Evolutionary conservation across 2,888 invertebrate species (phyloP), one percentile per base, ranked within the genome.

Genomic region (Epiperipatus broadwayi): DNA sequence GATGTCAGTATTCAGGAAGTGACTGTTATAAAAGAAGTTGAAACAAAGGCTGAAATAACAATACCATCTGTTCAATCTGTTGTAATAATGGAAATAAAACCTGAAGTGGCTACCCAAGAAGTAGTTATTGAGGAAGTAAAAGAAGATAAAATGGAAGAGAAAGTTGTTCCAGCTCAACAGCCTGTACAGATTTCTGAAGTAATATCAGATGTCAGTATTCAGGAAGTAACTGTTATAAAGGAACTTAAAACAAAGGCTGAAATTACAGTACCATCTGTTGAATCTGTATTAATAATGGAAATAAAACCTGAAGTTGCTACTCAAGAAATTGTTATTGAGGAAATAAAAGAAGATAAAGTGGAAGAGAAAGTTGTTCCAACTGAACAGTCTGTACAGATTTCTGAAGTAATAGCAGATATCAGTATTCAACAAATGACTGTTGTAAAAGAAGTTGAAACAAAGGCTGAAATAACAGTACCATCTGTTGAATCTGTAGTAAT

Each of bases 131-230:
- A 32, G 15, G 19, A 32, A 32, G 18, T 19, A 1, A 18, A 32
- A 2, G 32, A 32, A 2, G n/a, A n/a, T n/a, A 32, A 32, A 3
- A 43, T 38, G 18, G 43, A 43, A 12, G 39, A 34, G 2, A 25
- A 29, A 16, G 39, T 30, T 28, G 12, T 42, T 7, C 35, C 39
- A 5, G 39, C 25, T 14, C 35, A 42, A 5, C 37, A 43, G 20
- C 43, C 42, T 34, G 32, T 44, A n/a, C 37, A 42, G 29, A 33
- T 44, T 7, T 41, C 41, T 14, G 41, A 44, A 39, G 15, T 2
- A 19, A 18, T 3, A 32, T 32, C 1, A 18, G 15, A n/a, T n/a
- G n/a, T n/a, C n/a, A n/a, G n/a, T n/a, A n/a, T n/a, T n/a, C n/a
- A n/a, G n/a, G n/a, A n/a, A n/a, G n/a, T n/a, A n/a, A n/a, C n/a